Conservation (phyloP, 1,140 invertebrate genomes). For the Drosophila seguyi region DNA sequence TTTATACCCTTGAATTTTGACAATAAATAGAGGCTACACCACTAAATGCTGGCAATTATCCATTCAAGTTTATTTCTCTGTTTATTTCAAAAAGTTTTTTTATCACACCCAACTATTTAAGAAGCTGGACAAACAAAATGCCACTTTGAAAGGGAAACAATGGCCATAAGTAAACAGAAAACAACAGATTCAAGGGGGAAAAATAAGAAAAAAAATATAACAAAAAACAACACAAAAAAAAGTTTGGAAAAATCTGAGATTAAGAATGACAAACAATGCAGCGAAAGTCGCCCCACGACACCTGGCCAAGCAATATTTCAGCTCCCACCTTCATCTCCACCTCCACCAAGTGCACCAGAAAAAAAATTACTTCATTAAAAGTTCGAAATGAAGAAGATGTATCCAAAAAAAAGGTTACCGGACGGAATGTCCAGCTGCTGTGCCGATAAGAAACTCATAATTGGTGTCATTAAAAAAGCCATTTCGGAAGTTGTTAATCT, state of each 20-base stretch:
- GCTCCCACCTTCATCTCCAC: slow-evolving; percentile 6
- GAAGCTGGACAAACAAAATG: slow-evolving; percentile 36
- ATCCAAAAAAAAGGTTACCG: slow-evolving; percentile 24
- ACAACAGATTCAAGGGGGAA: background rate
- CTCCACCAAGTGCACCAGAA: slow-evolving; percentile 20
- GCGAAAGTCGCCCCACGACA: slow-evolving; percentile 55
- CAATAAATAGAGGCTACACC: too few species aligned
- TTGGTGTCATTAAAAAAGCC: slow-evolving; percentile 82
- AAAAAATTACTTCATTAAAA: slow-evolving; percentile 83
- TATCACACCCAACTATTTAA: slow-evolving; percentile 58
- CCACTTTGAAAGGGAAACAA: slow-evolving; percentile 6
- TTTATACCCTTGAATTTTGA: background rate
- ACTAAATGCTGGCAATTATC: slow-evolving; percentile 32
- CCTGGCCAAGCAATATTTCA: slow-evolving; percentile 28
- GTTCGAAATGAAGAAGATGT: slow-evolving; percentile 62
- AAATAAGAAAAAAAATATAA: background rate
- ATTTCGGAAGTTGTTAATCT: slow-evolving; percentile 82
- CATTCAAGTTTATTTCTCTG: slow-evolving; percentile 2
- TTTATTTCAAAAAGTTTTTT: slow-evolving; percentile 33
- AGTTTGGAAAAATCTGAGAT: slow-evolving; percentile 37
- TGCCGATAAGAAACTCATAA: slow-evolving; percentile 80
- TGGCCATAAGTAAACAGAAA: slow-evolving; percentile 2
- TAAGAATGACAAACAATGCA: slow-evolving; percentile 71
- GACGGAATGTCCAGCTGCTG: slow-evolving; percentile 53
- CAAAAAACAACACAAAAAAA: background rate